Conservation (phyloP, 2,888 invertebrate species). For the Busseola fusca region DNA sequence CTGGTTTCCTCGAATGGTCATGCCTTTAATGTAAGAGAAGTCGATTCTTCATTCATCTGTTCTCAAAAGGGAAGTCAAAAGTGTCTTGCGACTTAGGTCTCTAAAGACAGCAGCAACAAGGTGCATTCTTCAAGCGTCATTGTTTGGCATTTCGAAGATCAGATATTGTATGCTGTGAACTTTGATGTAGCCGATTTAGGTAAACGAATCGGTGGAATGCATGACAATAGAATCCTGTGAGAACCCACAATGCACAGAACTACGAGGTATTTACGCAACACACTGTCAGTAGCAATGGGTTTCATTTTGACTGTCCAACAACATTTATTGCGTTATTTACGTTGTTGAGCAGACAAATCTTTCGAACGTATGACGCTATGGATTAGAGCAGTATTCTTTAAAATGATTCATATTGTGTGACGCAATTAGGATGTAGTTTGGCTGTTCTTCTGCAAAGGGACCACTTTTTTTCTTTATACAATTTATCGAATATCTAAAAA, state of each 20-base stretch:
- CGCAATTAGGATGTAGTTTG: background rate
- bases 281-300: background rate
- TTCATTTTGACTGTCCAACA: background rate
- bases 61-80: background rate
- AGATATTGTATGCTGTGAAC: background rate
- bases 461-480: background rate
- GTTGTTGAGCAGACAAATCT: background rate
- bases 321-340: background rate
- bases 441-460: background rate
- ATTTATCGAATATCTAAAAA: conserved; percentile 8
- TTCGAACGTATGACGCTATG: background rate
- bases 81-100: background rate
- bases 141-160: conserved; percentile 21
- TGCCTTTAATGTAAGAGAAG: background rate
- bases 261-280: background rate
- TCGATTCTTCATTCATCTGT: background rate
- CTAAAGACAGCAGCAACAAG: background rate
- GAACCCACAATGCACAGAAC: background rate
- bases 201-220: conserved; percentile 3
- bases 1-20: background rate
- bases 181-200: background rate
- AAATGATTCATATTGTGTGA: background rate
- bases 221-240: background rate
- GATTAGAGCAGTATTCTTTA: background rate
- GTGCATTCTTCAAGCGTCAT: conserved; percentile 10